These are phyloP conservation scores for Eurytemora carolleeae DNA, from an alignment of 1,140 invertebrate species.

Conservation along the genomic window DNA sequence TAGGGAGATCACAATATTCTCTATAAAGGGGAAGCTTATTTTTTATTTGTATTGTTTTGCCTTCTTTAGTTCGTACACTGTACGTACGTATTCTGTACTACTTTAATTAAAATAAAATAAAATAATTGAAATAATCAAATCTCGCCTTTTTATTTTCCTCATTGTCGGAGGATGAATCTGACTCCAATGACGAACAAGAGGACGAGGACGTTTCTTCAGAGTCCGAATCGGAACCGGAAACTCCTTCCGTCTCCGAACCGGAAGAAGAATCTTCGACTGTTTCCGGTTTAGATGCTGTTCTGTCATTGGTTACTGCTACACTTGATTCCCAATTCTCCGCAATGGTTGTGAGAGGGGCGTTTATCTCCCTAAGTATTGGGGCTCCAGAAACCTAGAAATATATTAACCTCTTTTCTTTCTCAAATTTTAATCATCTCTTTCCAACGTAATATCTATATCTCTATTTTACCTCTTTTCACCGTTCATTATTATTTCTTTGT, in stretches of 20 bases:
- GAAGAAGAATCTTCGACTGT: background rate
- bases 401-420: background rate
- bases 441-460: background rate
- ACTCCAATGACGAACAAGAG: background rate
- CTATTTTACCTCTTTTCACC: background rate
- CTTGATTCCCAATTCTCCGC: constrained; percentile 3
- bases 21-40: no score
- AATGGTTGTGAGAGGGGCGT: background rate
- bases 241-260: background rate
- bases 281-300: no score
- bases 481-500: background rate
- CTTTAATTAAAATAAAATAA: no score
- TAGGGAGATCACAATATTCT: no score
- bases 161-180: background rate
- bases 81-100: no score
- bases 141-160: background rate
- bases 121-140: no score
- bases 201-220: background rate
- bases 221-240: background rate
- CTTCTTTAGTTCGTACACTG: no score
- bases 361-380: background rate
- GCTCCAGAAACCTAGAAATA: background rate
- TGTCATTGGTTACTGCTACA: no score
- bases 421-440: background rate
- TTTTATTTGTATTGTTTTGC: no score